Conservation (phyloP, 2,797 vertebrate species). For the Phalloptychus januarius region DNA sequence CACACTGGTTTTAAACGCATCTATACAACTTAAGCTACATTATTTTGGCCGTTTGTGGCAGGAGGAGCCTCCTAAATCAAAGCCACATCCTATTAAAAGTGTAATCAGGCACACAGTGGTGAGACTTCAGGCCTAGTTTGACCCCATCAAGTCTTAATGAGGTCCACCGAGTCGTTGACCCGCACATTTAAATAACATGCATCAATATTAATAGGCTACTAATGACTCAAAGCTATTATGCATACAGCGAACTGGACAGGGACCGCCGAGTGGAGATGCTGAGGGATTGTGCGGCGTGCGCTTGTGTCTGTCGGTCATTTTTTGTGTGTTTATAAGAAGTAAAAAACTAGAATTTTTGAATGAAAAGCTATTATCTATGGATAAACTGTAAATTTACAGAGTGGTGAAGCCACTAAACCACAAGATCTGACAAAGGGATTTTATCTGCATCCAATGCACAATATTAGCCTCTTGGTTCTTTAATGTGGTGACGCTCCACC, state of each 20-base stretch:
- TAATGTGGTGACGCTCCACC: too few species aligned
- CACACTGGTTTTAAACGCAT: slow-evolving; percentile 28
- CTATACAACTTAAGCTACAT: slow-evolving; percentile 45
- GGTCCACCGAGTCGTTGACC: slow-evolving; percentile 68
- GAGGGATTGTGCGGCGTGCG: background rate
- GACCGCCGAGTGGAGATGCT: slow-evolving; percentile 16
- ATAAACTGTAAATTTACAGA: background rate
- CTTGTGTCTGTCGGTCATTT: background rate
- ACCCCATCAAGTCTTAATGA: slow-evolving; percentile 74
- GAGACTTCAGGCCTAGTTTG: slow-evolving; percentile 57
- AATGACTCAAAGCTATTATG: slow-evolving; percentile 67
- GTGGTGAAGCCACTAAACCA: background rate
- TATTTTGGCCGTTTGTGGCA: background rate
- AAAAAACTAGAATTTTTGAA: background rate
- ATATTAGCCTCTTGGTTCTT: background rate
- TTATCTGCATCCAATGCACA: background rate
- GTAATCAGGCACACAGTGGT: slow-evolving; percentile 59
- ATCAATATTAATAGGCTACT: slow-evolving; percentile 78
- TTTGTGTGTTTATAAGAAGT: background rate
- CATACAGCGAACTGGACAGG: slow-evolving; percentile 45
- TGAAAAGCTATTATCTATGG: background rate
- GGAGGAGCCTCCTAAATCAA: slow-evolving; percentile 52
- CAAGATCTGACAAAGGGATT: background rate
- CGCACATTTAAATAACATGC: slow-evolving; percentile 70
- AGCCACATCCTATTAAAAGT: slow-evolving; percentile 67